phyloP scores from a whole-genome alignment of 2,888 invertebrate genomes.

The Drosophila macrothrix region DNA sequence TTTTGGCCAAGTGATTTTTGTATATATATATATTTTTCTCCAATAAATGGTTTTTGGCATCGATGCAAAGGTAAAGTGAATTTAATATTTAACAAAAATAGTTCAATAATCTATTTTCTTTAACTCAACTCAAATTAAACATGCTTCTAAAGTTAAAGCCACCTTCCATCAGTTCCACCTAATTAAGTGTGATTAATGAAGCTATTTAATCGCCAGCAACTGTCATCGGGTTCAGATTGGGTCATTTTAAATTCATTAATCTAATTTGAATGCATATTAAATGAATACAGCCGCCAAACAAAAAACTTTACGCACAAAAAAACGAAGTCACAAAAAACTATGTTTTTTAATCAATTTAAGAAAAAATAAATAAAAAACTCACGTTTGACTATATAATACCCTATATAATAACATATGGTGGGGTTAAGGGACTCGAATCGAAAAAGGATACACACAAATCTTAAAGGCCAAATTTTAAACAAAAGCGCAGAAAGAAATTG shows the following conservation, averaged over 20 bases:
- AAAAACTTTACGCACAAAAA: background rate
- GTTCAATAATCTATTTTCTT: constrained; percentile 9
- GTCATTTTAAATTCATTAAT: constrained; percentile 47
- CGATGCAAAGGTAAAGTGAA: constrained; percentile 58
- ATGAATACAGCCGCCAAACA: background rate
- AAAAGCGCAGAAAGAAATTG: too few relatives aligned
- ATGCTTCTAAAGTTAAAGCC: constrained; percentile 1
- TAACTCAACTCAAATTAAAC: constrained; percentile 8
- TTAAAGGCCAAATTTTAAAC: too few relatives aligned
- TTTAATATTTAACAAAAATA: constrained; percentile 50
- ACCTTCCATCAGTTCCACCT: constrained; percentile 1
- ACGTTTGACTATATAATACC: background rate
- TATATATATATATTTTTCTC: constrained; percentile 18
- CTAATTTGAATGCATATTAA: constrained; percentile 30
- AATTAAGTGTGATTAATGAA: constrained; percentile 51
- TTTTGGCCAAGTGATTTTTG: constrained; percentile 35
- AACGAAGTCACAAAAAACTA: background rate
- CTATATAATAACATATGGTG: background rate
- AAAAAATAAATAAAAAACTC: background rate
- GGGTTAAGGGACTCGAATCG: background rate
- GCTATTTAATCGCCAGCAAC: constrained; percentile 32
- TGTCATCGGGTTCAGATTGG: constrained; percentile 44
- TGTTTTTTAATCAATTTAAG: background rate
- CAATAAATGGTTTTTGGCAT: constrained; percentile 61
- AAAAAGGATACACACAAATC: background rate